Conservation (phyloP, 2,888 invertebrate species). For the Cheilosia grossa region DNA sequence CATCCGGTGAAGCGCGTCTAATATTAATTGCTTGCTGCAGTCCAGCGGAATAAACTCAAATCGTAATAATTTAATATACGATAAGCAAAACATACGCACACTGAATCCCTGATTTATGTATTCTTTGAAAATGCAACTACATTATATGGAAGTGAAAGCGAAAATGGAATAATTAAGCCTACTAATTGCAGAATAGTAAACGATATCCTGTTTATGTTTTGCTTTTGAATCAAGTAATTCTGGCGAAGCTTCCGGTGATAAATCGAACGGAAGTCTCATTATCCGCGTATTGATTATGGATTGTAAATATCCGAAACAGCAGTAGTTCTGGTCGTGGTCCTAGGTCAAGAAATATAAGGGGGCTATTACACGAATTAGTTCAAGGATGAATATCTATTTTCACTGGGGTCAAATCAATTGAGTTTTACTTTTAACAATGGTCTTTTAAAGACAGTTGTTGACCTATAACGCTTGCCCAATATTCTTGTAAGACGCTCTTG, state of each 20-base stretch:
- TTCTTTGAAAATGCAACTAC: slow-evolving; percentile 24
- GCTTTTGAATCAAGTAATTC: slow-evolving; percentile 27
- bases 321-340: slow-evolving; percentile 19
- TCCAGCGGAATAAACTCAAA: slow-evolving; percentile 55
- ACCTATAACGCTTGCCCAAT: too few species aligned
- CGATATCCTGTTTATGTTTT: slow-evolving; percentile 45
- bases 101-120: slow-evolving; percentile 41
- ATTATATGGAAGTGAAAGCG: slow-evolving; percentile 11
- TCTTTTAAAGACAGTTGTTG: too few species aligned
- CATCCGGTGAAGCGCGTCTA: slow-evolving; percentile 48
- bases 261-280: slow-evolving; percentile 68
- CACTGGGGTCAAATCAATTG: too few species aligned
- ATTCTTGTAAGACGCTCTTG: too few species aligned
- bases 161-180: slow-evolving; percentile 47
- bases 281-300: slow-evolving; percentile 13
- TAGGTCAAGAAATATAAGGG: background rate
- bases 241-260: slow-evolving; percentile 55
- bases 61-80: slow-evolving; percentile 50
- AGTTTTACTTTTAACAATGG: too few species aligned
- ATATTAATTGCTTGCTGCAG: slow-evolving; percentile 66
- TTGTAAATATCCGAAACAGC: slow-evolving; percentile 28
- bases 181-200: slow-evolving; percentile 27
- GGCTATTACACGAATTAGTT: background rate
- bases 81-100: slow-evolving; percentile 5
- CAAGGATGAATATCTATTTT: too few species aligned